phyloP scores from a whole-genome alignment of 2,113 vertebrate species.

The Loxodonta africana region DNA sequence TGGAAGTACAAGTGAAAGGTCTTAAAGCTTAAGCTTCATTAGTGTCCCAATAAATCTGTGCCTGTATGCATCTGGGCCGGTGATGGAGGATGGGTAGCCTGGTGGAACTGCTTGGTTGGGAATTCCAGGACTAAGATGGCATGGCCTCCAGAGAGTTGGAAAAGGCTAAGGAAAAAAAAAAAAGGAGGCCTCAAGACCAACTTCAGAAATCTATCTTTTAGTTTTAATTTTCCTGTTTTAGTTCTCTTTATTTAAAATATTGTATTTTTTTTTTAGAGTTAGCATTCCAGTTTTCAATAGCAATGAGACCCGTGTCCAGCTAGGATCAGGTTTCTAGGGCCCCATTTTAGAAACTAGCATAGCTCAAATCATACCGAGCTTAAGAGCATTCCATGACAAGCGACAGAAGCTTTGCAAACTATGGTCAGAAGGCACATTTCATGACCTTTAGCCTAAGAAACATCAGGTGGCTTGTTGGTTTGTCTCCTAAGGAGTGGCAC shows the following conservation, averaged over 20 bases:
- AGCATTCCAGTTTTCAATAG: slow-evolving; percentile 75
- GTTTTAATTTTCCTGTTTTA: slow-evolving; percentile 54
- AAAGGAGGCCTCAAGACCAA: not conserved
- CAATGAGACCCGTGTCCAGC: slow-evolving; percentile 52
- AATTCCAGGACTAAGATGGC: not conserved
- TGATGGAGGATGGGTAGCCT: not conserved
- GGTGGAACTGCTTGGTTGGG: slow-evolving; percentile 14
- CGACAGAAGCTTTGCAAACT: slow-evolving; percentile 76
- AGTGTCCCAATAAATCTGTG: not conserved
- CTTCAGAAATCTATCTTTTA: slow-evolving; percentile 61
- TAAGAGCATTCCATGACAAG: slow-evolving; percentile 81
- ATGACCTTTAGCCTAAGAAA: slow-evolving; percentile 72
- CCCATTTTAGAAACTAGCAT: slow-evolving; percentile 83
- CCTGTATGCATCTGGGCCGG: not conserved
- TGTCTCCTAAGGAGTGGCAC: slow-evolving; percentile 34
- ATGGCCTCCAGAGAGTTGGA: not conserved
- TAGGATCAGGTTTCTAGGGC: slow-evolving; percentile 74
- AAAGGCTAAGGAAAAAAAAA: not conserved
- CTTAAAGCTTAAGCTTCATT: slow-evolving; percentile 35
- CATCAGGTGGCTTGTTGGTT: slow-evolving; percentile 68
- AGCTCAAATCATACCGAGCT: slow-evolving; percentile 74
- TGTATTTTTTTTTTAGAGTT: slow-evolving; percentile 65
- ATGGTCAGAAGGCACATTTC: slow-evolving; percentile 74
- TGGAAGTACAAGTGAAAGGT: not conserved
- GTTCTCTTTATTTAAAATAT: slow-evolving; percentile 65